Conservation (phyloP, 1,140 invertebrate species). For the Euwallacea fornicatus region DNA sequence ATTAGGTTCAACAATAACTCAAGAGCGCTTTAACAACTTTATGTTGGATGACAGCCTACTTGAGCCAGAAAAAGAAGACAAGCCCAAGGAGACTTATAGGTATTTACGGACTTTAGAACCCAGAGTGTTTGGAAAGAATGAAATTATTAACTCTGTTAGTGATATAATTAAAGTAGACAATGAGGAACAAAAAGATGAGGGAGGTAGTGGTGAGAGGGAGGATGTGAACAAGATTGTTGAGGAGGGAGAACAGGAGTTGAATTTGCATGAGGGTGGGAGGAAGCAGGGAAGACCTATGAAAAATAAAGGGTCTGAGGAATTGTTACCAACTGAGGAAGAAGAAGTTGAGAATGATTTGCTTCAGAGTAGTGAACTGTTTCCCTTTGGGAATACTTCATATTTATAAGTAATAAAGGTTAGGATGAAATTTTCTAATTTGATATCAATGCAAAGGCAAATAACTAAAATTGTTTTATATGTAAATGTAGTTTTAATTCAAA, state of each 20-base stretch:
- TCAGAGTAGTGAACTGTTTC: slow-evolving; percentile 31
- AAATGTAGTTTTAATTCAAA: too few relatives aligned
- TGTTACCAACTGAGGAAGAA: slow-evolving; percentile 1
- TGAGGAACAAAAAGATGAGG: neutral
- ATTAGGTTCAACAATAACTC: slow-evolving; percentile 60
- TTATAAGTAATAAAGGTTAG: slow-evolving; percentile 10
- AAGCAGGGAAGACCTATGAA: neutral
- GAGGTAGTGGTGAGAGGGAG: neutral
- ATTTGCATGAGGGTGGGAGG: neutral
- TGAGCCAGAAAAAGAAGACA: slow-evolving; percentile 3
- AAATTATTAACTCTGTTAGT: neutral
- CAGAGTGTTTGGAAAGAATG: slow-evolving; percentile 39
- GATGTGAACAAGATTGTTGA: neutral
- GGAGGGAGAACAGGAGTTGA: neutral
- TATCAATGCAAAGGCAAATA: too few relatives aligned
- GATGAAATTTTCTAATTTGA: too few relatives aligned
- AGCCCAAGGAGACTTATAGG: slow-evolving; percentile 12
- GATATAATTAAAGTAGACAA: neutral
- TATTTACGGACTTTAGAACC: slow-evolving; percentile 35
- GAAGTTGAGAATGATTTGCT: slow-evolving; percentile 23
- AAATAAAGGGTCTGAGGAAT: neutral
- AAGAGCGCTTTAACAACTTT: slow-evolving; percentile 49
- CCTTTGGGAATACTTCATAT: slow-evolving; percentile 35
- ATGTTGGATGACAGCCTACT: slow-evolving; percentile 33
- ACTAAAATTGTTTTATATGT: too few relatives aligned